phyloP scores from a whole-genome alignment of 2,797 vertebrate genomes.

The Pelodytes ibericus region DNA sequence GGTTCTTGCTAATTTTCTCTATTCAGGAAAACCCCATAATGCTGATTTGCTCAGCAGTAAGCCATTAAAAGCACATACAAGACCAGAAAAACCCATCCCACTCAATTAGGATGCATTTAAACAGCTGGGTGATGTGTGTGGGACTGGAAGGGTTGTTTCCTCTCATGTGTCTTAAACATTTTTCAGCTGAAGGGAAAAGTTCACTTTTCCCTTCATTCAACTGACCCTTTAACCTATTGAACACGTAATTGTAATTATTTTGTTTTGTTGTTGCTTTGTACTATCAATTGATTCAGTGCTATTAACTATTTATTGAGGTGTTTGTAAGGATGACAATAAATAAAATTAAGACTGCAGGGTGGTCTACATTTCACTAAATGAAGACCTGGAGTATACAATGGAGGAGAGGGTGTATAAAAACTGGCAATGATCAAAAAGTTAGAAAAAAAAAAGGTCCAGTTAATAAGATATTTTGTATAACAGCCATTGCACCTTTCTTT shows the following conservation, averaged over 20 bases:
- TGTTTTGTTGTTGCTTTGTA: not conserved
- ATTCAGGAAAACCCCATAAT: conserved; percentile 54
- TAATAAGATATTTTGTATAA: too few species aligned
- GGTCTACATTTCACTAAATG: too few species aligned
- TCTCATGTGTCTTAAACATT: conserved; percentile 26
- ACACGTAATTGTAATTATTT: conserved; percentile 5
- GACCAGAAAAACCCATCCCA: conserved; percentile 46
- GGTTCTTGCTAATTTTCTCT: conserved; percentile 50
- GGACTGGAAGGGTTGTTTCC: conserved; percentile 31
- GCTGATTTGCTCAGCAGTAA: conserved; percentile 53
- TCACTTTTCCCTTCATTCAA: not conserved
- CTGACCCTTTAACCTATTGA: conserved; percentile 6
- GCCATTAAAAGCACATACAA: conserved; percentile 54
- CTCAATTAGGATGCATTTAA: conserved; percentile 54
- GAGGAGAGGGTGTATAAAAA: too few species aligned
- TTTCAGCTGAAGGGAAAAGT: not conserved
- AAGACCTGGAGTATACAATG: too few species aligned
- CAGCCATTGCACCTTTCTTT: too few species aligned
- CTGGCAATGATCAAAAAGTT: too few species aligned
- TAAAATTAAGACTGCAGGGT: too few species aligned
- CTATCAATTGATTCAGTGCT: not conserved
- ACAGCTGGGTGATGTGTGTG: conserved; percentile 54
- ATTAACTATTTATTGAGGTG: too few species aligned
- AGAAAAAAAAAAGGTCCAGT: too few species aligned
- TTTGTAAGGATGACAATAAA: too few species aligned